phyloP scores from a whole-genome alignment of 2,888 invertebrate species.

The Phyto melanocephala region DNA sequence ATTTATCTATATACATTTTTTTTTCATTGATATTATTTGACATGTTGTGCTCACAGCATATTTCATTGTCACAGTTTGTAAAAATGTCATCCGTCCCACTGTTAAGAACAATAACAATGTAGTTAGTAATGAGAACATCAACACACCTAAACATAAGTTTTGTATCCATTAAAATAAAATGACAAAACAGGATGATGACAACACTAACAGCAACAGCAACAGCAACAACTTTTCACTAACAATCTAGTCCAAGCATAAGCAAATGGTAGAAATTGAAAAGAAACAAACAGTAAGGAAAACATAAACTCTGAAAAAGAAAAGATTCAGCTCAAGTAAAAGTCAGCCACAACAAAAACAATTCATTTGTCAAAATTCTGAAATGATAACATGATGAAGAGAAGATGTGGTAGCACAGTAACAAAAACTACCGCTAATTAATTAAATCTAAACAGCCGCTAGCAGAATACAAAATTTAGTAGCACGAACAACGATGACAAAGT shows the following conservation, averaged over 20 bases:
- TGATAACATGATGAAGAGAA: slow-evolving; percentile 6
- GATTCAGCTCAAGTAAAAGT: neutral
- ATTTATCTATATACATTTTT: too few relatives aligned
- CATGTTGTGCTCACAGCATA: too few relatives aligned
- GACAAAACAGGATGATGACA: slow-evolving; percentile 10
- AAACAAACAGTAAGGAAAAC: neutral
- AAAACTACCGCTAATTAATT: slow-evolving; percentile 55
- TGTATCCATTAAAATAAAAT: slow-evolving; percentile 33
- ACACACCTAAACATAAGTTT: slow-evolving; percentile 45
- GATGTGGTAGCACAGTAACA: neutral
- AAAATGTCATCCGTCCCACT: neutral
- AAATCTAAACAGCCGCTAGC: slow-evolving; percentile 55
- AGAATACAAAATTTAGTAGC: neutral
- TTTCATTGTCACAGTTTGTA: too few relatives aligned
- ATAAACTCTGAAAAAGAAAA: neutral
- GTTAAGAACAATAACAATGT: neutral
- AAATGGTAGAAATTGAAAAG: slow-evolving; percentile 4
- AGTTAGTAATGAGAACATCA: neutral
- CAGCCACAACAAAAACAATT: slow-evolving; percentile 32
- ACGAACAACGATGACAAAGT: neutral
- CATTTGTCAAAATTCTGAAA: slow-evolving; percentile 55
- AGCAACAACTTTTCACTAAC: neutral
- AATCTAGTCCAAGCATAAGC: neutral
- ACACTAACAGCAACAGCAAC: neutral
- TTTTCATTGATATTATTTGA: too few relatives aligned